phyloP scores from a whole-genome alignment of 2,888 invertebrate species.

The Thalpophila matura region DNA sequence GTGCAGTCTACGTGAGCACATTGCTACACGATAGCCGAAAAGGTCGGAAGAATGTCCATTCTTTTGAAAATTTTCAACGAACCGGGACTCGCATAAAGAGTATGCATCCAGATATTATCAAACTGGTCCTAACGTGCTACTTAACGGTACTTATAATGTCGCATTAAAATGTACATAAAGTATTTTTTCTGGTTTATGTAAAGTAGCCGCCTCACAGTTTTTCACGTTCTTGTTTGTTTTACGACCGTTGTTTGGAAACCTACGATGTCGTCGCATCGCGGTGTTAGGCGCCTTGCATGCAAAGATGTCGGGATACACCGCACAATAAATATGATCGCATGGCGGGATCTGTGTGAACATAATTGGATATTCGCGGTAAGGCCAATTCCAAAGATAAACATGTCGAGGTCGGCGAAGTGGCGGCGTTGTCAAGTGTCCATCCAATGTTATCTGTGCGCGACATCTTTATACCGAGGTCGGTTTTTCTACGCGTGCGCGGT shows the following conservation, averaged over 20 bases:
- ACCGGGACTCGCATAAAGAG: slow-evolving; percentile 62
- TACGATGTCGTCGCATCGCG: slow-evolving; percentile 61
- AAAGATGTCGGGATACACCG: slow-evolving; percentile 71
- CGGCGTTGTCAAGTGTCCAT: slow-evolving; percentile 83
- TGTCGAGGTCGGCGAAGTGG: slow-evolving; percentile 74
- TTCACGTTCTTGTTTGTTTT: slow-evolving; percentile 74
- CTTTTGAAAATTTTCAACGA: slow-evolving; percentile 67
- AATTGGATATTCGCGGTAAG: slow-evolving; percentile 84
- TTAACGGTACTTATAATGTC: slow-evolving; percentile 78
- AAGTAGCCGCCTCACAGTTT: slow-evolving; percentile 72
- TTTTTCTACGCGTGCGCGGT: slow-evolving; percentile 86
- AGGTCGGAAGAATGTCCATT: slow-evolving; percentile 32
- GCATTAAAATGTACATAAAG: slow-evolving; percentile 81
- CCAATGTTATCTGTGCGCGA: slow-evolving; percentile 84
- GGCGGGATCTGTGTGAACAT: slow-evolving; percentile 78
- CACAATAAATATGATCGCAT: slow-evolving; percentile 74
- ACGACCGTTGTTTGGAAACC: slow-evolving; percentile 76
- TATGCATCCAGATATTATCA: slow-evolving; percentile 69
- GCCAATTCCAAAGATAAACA: slow-evolving; percentile 78
- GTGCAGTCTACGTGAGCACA: slow-evolving; percentile 23
- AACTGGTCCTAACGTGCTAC: slow-evolving; percentile 68
- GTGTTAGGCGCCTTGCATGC: slow-evolving; percentile 75
- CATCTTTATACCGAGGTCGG: slow-evolving; percentile 85
- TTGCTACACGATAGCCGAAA: slow-evolving; percentile 34
- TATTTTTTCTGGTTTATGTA: slow-evolving; percentile 72